Percentiles rank a stretch among this genome's conserved stretches.
Evolutionary conservation across 2,113 vertebrate species (phyloP).

Genomic region (Tyto alba): DNA sequence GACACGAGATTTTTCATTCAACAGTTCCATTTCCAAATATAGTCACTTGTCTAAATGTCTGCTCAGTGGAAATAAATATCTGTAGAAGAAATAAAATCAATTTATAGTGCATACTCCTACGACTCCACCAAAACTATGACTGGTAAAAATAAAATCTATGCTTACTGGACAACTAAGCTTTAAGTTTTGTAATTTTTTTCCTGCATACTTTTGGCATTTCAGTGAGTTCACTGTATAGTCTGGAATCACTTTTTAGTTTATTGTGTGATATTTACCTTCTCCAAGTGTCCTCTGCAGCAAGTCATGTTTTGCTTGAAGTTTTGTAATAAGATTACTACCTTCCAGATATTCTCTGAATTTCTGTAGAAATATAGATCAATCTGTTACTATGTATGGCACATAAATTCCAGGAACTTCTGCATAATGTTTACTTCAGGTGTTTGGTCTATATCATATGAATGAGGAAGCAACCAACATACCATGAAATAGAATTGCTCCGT

Average conservation of each 20-base stretch:
- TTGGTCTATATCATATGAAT: neutral
- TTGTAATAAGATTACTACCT: slow-evolving; percentile 97
- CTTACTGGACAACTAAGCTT: neutral
- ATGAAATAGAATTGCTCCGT: slow-evolving; percentile 99
- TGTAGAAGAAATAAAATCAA: neutral
- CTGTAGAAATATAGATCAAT: slow-evolving; percentile 77
- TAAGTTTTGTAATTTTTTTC: neutral
- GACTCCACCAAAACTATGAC: neutral
- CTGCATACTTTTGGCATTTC: neutral
- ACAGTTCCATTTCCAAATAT: neutral
- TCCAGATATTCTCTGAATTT: slow-evolving; percentile 98
- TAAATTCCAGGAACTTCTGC: neutral
- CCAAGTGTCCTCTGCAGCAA: slow-evolving; percentile 91
- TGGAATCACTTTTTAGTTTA: neutral
- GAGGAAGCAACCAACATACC: slow-evolving; percentile 68
- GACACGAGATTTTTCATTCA: neutral
- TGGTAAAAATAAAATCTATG: neutral
- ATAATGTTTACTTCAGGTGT: neutral
- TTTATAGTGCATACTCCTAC: neutral
- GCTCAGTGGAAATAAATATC: neutral
- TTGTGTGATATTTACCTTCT: slow-evolving; percentile 80
- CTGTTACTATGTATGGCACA: slow-evolving; percentile 11
- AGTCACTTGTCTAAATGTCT: neutral
- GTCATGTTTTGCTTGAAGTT: slow-evolving; percentile 98
- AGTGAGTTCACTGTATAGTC: neutral